These are phyloP conservation scores for Ferdinandea cuprea DNA, from an alignment of 2,888 invertebrate species.

Conservation along the genomic window DNA sequence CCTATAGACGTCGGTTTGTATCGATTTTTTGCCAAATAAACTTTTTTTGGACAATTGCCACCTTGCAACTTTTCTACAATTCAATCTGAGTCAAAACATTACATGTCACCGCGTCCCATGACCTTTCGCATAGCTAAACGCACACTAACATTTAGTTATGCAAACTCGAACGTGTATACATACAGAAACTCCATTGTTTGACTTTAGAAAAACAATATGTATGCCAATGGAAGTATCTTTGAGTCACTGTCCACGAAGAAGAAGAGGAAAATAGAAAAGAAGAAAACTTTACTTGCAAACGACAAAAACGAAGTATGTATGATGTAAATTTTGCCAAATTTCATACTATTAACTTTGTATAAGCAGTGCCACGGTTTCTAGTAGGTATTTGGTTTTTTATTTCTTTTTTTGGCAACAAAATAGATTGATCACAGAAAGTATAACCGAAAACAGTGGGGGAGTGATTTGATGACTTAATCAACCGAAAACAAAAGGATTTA, in stretches of 20 bases:
- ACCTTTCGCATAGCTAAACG: conserved; percentile 17
- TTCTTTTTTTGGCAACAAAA: conserved; percentile 31
- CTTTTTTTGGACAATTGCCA: not conserved
- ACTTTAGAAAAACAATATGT: conserved; percentile 3
- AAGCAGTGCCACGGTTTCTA: conserved; percentile 9
- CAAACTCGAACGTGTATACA: conserved; percentile 25
- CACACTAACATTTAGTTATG: conserved; percentile 13
- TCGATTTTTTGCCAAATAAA: no score
- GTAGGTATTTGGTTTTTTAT: conserved; percentile 17
- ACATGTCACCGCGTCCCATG: conserved; percentile 11
- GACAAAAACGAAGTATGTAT: conserved; percentile 41
- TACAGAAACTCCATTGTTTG: conserved; percentile 21
- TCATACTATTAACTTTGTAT: conserved; percentile 11
- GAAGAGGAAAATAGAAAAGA: conserved; percentile 32
- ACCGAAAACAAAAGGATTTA: conserved; percentile 43
- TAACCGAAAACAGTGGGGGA: conserved; percentile 5
- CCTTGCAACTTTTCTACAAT: not conserved
- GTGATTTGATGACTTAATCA: conserved; percentile 61
- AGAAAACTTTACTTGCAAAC: conserved; percentile 40
- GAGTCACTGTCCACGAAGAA: conserved; percentile 57
- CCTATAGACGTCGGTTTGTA: no score
- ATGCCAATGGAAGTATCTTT: conserved; percentile 25
- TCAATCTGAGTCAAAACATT: no score
- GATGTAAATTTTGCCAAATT: conserved; percentile 53
- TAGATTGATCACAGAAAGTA: conserved; percentile 17